These are phyloP conservation scores for Bombus pascuorum DNA, from an alignment of 1,140 invertebrate species.

Conservation along the genomic window DNA sequence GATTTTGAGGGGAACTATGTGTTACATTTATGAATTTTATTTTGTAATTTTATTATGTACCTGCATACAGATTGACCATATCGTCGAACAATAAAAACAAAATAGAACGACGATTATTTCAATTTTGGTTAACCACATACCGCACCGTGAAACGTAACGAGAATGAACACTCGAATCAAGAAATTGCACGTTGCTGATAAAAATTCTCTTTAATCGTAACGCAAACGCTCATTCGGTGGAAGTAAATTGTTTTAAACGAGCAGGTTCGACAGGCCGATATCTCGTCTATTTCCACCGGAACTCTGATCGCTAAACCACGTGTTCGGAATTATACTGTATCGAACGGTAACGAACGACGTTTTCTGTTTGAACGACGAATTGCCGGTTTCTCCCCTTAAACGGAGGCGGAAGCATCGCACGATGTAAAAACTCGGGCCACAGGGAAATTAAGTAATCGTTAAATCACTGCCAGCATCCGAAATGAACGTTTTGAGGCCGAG, in stretches of 20 bases:
- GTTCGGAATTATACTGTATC: not conserved
- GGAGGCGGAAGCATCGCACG: not conserved
- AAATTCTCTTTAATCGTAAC: not conserved
- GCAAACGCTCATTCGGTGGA: not conserved
- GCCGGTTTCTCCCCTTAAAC: not conserved
- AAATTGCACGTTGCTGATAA: not conserved
- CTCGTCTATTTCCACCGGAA: not conserved
- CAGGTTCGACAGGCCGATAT: not conserved
- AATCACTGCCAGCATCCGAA: slow-evolving; percentile 13
- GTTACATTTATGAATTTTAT: too few relatives aligned
- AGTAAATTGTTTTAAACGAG: not conserved
- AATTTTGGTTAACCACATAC: too few relatives aligned
- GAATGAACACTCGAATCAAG: too few relatives aligned
- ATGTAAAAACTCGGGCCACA: slow-evolving; percentile 10
- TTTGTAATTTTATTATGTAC: too few relatives aligned
- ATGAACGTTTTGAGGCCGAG: not conserved
- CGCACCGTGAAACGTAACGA: too few relatives aligned
- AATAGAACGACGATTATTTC: too few relatives aligned
- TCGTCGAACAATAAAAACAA: too few relatives aligned
- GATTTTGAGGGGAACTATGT: too few relatives aligned
- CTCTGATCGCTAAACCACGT: not conserved
- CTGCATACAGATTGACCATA: too few relatives aligned
- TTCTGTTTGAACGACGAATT: slow-evolving; percentile 16
- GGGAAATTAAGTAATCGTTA: slow-evolving; percentile 21
- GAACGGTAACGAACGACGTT: not conserved